phyloP scores from a whole-genome alignment of 2,113 vertebrate genomes.

The Sprattus sprattus region DNA sequence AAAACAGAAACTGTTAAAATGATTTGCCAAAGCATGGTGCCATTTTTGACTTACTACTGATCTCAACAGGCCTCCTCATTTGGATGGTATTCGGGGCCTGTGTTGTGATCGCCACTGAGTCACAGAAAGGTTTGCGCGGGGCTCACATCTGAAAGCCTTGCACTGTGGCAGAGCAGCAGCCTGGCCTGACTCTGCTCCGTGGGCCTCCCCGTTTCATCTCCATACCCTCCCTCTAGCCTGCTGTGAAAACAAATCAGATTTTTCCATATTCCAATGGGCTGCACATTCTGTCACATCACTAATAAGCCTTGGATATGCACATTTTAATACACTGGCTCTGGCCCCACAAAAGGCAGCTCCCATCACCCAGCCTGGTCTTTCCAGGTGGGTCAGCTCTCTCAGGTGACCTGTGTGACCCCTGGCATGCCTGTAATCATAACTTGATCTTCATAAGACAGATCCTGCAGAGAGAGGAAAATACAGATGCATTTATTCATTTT shows the following conservation, averaged over 20 bases:
- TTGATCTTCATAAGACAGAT: not conserved
- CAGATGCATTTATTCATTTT: conserved; percentile 14
- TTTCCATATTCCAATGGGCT: conserved; percentile 14
- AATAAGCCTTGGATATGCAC: conserved; percentile 37
- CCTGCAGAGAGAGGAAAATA: not conserved
- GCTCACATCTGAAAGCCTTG: conserved; percentile 36
- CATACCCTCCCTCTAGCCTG: conserved; percentile 33
- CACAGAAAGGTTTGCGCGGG: not conserved
- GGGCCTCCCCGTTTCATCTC: conserved; percentile 45
- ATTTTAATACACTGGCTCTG: conserved; percentile 32
- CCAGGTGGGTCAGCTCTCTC: not conserved
- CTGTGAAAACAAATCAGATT: conserved; percentile 54
- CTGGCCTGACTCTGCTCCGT: conserved; percentile 36
- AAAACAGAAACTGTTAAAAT: conserved; percentile 30
- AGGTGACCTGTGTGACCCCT: not conserved
- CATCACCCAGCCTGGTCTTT: not conserved
- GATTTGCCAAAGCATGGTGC: conserved; percentile 29
- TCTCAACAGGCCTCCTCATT: conserved; percentile 24
- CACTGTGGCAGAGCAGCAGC: conserved; percentile 28
- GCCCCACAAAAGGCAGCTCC: conserved; percentile 24
- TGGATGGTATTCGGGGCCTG: not conserved
- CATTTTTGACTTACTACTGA: conserved; percentile 30
- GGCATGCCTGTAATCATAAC: not conserved
- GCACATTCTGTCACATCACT: conserved; percentile 27
- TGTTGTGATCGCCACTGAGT: not conserved